A percentile compares a stretch with the other conserved stretches of the same genome.
Evolutionary conservation across 2,888 invertebrate species (phyloP).

Genomic region (Cryptocheilus praepositus): DNA sequence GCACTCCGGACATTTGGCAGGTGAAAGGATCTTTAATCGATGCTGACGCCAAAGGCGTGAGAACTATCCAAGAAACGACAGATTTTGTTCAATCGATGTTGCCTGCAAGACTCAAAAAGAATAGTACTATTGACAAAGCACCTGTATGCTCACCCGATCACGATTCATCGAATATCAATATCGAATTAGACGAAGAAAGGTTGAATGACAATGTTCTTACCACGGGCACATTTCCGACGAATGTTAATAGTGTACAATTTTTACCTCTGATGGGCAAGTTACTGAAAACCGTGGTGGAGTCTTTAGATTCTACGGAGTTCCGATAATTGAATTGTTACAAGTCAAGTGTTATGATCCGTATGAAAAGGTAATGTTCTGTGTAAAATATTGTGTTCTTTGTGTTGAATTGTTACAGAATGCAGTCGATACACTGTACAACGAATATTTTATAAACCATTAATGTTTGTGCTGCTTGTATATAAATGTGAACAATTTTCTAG

Average conservation of each 20-base stretch:
- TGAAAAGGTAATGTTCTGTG: no score
- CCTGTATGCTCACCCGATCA: slow-evolving; percentile 44
- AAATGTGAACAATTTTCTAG: no score
- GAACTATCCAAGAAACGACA: slow-evolving; percentile 55
- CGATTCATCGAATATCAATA: slow-evolving; percentile 27
- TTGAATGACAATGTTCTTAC: slow-evolving; percentile 59
- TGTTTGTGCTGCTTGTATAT: background rate
- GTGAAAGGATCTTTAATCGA: slow-evolving; percentile 59
- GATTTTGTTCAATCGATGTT: slow-evolving; percentile 44
- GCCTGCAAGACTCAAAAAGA: slow-evolving; percentile 60
- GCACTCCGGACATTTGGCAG: slow-evolving; percentile 59
- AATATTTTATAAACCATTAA: background rate
- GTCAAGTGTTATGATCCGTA: no score
- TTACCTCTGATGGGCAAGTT: slow-evolving; percentile 69
- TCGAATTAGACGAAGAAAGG: slow-evolving; percentile 27
- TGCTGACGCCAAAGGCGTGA: slow-evolving; percentile 51
- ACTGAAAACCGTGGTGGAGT: slow-evolving; percentile 69
- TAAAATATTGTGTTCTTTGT: no score
- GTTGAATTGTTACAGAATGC: no score
- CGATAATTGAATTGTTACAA: background rate
- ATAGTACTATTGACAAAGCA: slow-evolving; percentile 58
- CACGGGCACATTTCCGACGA: slow-evolving; percentile 61
- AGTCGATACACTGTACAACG: no score
- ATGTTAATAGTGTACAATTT: slow-evolving; percentile 59
- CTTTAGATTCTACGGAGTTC: slow-evolving; percentile 67